Evolutionary conservation across 1,140 invertebrate species (phyloP).

Genomic region (Melanaphis sacchari): DNA sequence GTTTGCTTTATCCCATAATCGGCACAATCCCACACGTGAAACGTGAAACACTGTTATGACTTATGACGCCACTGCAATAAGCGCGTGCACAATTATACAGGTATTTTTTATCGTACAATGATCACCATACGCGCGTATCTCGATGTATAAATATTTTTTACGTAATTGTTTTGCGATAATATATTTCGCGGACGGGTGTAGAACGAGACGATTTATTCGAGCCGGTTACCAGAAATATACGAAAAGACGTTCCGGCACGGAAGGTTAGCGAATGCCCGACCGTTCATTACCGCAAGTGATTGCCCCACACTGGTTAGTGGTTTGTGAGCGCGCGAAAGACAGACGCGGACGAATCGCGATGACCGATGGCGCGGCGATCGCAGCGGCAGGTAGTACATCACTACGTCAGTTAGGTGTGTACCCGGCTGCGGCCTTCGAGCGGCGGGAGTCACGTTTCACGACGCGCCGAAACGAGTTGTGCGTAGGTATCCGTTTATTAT

Average conservation of each 20-base stretch:
- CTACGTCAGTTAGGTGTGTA: too few species aligned
- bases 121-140: not conserved
- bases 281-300: not conserved
- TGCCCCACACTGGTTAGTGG: too few species aligned
- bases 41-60: not conserved
- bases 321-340: not conserved
- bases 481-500: not conserved
- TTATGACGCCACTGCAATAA: not conserved
- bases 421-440: too few species aligned
- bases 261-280: too few species aligned
- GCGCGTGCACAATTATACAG: not conserved
- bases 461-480: not conserved
- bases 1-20: not conserved
- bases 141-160: too few species aligned
- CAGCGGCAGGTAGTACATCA: not conserved
- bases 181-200: not conserved
- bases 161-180: not conserved
- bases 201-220: not conserved
- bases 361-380: not conserved
- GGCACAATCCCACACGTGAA: not conserved
- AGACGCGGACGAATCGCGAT: not conserved
- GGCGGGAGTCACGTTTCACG: not conserved
- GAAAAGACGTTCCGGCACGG: not conserved
- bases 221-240: not conserved
- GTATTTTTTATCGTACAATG: not conserved